Evolutionary conservation across 2,797 vertebrate species (phyloP).

Genomic region (Tauraco hartlaubi): DNA sequence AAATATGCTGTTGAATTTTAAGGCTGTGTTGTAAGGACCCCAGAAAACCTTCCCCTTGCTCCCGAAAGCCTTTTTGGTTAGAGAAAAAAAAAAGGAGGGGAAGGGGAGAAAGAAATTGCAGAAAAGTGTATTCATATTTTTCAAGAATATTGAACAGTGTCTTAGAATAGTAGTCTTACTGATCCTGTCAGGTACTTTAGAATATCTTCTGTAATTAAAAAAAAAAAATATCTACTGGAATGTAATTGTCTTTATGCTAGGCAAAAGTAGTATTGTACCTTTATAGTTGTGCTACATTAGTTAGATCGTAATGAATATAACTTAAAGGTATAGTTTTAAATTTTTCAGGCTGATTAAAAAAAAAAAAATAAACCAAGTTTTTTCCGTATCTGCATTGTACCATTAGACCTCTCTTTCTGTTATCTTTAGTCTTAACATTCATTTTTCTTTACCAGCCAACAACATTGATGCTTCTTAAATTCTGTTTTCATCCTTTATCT

Average conservation of each 20-base stretch:
- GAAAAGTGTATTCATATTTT: not conserved
- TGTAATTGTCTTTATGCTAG: not conserved
- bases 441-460: not conserved
- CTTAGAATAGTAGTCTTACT: not conserved
- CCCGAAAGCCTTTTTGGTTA: not conserved
- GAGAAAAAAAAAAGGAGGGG: not conserved
- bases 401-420: not conserved
- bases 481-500: not conserved
- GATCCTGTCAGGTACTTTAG: not conserved
- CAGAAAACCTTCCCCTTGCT: accelerated
- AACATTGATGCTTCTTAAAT: not conserved
- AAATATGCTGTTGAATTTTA: not conserved
- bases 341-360: not conserved
- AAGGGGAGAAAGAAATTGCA: accelerated
- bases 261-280: not conserved
- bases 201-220: not conserved
- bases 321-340: not conserved
- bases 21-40: not conserved
- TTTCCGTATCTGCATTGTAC: accelerated
- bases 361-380: not conserved
- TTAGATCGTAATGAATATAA: not conserved
- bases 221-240: not conserved
- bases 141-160: not conserved
- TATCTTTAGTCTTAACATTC: not conserved
- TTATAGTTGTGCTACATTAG: not conserved